Percentiles rank a stretch among this genome's conserved stretches.
Evolutionary conservation across 2,113 vertebrate species (phyloP).

Genomic region (Himantopus leucocephalus): DNA sequence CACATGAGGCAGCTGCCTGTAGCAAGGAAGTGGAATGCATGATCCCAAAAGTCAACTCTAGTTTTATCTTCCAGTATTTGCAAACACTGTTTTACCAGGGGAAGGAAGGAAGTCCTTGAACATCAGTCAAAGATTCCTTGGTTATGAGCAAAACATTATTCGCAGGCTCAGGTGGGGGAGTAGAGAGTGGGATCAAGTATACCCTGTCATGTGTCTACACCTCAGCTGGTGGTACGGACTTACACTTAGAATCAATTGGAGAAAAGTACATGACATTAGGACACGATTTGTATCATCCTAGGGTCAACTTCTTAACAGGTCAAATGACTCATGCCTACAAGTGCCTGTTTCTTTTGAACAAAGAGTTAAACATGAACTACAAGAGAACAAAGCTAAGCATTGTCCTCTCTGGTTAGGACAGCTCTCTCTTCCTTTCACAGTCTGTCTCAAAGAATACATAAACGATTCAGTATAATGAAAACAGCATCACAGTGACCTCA

Average conservation of each 20-base stretch:
- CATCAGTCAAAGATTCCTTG: neutral
- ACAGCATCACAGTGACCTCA: neutral
- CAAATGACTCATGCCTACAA: neutral
- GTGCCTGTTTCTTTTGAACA: neutral
- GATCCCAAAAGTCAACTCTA: neutral
- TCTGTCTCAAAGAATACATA: neutral
- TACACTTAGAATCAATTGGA: neutral
- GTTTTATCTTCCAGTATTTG: neutral
- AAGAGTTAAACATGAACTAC: neutral
- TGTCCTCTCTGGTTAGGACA: neutral
- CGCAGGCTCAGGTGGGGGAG: neutral
- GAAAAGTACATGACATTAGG: neutral
- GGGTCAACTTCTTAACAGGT: neutral
- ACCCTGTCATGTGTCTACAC: neutral
- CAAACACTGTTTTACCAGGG: neutral
- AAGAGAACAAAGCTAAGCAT: neutral
- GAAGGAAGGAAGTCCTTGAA: neutral
- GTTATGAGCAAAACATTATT: neutral
- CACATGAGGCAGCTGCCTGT: neutral
- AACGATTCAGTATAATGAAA: neutral
- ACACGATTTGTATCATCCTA: neutral
- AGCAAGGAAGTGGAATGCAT: neutral
- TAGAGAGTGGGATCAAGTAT: neutral
- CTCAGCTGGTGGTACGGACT: neutral
- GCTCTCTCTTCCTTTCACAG: neutral